phyloP scores from a whole-genome alignment of 2,888 invertebrate species.

The Boloria euphrosyne region DNA sequence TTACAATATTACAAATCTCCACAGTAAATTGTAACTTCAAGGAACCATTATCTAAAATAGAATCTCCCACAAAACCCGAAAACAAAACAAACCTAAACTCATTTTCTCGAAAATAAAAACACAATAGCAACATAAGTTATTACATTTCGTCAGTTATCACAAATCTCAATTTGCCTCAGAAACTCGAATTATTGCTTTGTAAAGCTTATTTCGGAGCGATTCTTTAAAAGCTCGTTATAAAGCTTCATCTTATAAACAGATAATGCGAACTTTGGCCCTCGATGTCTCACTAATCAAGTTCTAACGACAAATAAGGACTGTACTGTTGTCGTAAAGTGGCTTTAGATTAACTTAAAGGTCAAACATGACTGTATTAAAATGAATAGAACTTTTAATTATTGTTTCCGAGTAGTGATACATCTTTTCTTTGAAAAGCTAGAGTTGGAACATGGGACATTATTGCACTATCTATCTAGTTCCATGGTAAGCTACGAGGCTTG shows the following conservation, averaged over 20 bases:
- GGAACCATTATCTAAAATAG: conserved; percentile 18
- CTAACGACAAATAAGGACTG: conserved; percentile 52
- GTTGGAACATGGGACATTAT: no score
- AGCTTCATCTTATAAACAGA: conserved; percentile 38
- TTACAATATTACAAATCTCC: conserved; percentile 3
- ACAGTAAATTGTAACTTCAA: conserved; percentile 3
- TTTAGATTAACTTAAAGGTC: conserved; percentile 8
- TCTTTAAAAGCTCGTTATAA: conserved; percentile 32
- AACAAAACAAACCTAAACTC: conserved; percentile 17
- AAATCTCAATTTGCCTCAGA: conserved; percentile 27
- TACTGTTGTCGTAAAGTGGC: background rate
- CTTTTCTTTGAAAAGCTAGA: no score
- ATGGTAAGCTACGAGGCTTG: no score
- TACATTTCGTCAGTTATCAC: conserved; percentile 19
- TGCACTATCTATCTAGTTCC: no score
- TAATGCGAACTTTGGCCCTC: conserved; percentile 61
- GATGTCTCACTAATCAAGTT: conserved; percentile 66
- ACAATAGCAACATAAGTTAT: conserved; percentile 20
- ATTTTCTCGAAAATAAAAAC: conserved; percentile 23
- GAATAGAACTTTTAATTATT: no score
- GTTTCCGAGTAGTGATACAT: no score
- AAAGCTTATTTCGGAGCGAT: conserved; percentile 22
- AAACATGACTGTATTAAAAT: no score
- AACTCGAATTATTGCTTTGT: conserved; percentile 21
- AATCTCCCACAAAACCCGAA: conserved; percentile 13